A percentile compares a stretch with the other conserved stretches of the same genome.
Conservation (phyloP, 2,888 invertebrate genomes). For the Lasioglossum marginatum region DNA sequence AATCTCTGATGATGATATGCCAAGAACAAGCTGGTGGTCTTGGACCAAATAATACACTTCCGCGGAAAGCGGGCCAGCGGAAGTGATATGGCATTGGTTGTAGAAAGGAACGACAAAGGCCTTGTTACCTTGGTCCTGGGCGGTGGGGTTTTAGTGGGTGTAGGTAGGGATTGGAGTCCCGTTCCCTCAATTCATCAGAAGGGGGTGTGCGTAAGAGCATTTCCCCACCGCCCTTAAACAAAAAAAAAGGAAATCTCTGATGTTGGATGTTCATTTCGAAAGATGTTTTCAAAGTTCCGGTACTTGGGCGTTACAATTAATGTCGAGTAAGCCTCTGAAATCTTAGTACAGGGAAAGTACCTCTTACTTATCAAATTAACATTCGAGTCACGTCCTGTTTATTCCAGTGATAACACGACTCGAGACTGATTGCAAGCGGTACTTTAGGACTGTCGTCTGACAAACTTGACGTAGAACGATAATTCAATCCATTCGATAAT, state of each 20-base stretch:
- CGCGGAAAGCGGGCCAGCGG: no score
- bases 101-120: no score
- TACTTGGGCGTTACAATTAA: not conserved
- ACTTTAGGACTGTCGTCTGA: not conserved
- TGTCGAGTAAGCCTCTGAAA: not conserved
- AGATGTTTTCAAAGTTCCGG: not conserved
- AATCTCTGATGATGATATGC: not conserved
- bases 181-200: no score
- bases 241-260: not conserved
- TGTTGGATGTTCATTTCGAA: not conserved
- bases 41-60: no score
- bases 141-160: no score
- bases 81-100: no score
- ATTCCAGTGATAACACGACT: not conserved
- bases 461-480: not conserved
- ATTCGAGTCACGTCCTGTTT: conserved; percentile 5
- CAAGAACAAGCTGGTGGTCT: no score
- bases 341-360: not conserved
- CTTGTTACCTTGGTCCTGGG: no score
- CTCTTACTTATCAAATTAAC: not conserved
- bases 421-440: not conserved
- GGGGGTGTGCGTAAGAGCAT: no score
- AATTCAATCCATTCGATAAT: not conserved
- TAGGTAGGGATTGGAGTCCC: no score
- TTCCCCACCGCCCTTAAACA: no score